A percentile compares a stretch with the other conserved stretches of the same genome.
phyloP scores from a whole-genome alignment of 2,888 invertebrate species.

The Hemicrepidius hirtus region DNA sequence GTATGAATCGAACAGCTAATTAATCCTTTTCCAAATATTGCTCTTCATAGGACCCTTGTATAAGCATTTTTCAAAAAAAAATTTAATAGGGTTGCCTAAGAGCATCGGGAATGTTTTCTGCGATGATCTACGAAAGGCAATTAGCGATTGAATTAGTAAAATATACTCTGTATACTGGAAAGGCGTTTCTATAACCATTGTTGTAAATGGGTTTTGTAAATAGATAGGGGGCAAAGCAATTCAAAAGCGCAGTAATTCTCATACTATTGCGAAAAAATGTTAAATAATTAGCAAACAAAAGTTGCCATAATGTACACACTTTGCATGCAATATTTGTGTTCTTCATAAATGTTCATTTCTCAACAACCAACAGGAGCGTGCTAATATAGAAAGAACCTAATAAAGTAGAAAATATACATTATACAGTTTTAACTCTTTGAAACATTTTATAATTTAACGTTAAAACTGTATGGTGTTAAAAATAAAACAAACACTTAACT shows the following conservation, averaged over 20 bases:
- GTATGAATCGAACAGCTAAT: no score
- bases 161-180: neutral
- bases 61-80: no score
- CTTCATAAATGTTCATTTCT: constrained; percentile 20
- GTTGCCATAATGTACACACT: neutral
- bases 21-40: no score
- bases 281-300: constrained; percentile 32
- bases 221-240: neutral
- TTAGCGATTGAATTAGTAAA: no score
- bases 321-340: constrained; percentile 34
- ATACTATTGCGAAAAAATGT: constrained; percentile 15
- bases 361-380: constrained; percentile 16
- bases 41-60: no score
- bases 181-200: neutral
- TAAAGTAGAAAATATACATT: neutral
- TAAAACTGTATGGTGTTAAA: constrained; percentile 16
- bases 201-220: neutral
- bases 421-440: neutral
- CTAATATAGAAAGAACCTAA: constrained; percentile 13
- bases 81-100: no score
- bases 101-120: no score
- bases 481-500: constrained; percentile 11
- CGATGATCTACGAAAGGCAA: no score
- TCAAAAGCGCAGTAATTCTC: constrained; percentile 4
- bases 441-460: neutral